phyloP scores from a whole-genome alignment of 1,140 invertebrate genomes.

The Trachymyrmex cornetzi region DNA sequence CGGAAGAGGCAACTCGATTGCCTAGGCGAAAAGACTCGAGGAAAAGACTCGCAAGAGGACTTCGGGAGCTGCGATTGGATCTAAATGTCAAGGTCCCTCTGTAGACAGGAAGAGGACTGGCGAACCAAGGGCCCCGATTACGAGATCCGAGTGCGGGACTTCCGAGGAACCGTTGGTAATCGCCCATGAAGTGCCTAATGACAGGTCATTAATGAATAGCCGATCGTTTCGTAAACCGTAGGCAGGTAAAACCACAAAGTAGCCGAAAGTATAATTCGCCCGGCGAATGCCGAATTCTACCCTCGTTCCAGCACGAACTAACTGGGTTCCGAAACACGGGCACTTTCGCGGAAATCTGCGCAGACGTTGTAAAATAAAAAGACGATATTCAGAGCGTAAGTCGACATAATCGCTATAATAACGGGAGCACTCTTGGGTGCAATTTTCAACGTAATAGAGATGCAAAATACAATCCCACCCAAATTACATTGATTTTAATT shows the following conservation, averaged over 20 bases:
- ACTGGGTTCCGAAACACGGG: constrained; percentile 10
- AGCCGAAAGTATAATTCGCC: constrained; percentile 69
- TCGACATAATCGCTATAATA: constrained; percentile 35
- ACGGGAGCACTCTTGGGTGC: not conserved
- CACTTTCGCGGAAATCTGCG: constrained; percentile 59
- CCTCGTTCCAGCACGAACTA: constrained; percentile 57
- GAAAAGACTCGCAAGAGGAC: not conserved
- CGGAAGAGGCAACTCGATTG: constrained; percentile 37
- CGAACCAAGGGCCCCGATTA: not conserved
- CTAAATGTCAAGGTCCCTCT: constrained; percentile 68
- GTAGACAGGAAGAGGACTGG: constrained; percentile 37
- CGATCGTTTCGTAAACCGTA: constrained; percentile 66
- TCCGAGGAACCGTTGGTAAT: constrained; percentile 49
- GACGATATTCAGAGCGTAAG: constrained; percentile 16
- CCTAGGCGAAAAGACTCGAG: not conserved
- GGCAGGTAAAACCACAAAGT: constrained; percentile 70
- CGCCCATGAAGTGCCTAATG: constrained; percentile 52
- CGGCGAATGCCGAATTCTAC: constrained; percentile 47
- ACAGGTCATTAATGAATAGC: constrained; percentile 72
- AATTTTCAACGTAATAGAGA: constrained; percentile 3
- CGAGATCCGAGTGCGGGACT: constrained; percentile 41
- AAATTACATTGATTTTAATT: not conserved
- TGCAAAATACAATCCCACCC: not conserved
- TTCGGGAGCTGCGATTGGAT: constrained; percentile 21
- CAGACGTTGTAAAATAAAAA: constrained; percentile 5